Base-by-base conservation (phyloP, 2,888 invertebrate genomes). In the Latrodectus elegans region DNA sequence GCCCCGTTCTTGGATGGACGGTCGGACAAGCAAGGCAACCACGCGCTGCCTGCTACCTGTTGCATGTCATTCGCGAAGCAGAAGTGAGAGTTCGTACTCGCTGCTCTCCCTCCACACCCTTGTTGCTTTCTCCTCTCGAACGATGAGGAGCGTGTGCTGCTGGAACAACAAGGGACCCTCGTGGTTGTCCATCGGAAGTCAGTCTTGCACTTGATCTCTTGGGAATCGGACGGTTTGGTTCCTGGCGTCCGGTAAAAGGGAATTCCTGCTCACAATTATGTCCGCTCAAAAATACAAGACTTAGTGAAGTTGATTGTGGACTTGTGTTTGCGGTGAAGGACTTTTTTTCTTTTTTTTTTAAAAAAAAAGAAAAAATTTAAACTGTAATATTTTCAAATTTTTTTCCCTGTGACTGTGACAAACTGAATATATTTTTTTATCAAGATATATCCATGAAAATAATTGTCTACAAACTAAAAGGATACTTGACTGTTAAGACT, bases 111-210 rank as follows among this genome's bases (percentile, higher is more conserved):
- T 64, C 71, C 84, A 75, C 77, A 76, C 71, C 84, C 84, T 72
- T n/a, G 67, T 38, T 53, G 52, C 71, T 77, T 76, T 84, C 77
- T 65, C 76, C 64, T 64, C 60, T 51, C 17, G 22, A 17, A 26
- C 53, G 52, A 49, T 70, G 77, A 22, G 38, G 80, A 52, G 17
- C 15, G 73, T 49, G 74, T 52, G 77, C n/a, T 74, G 77, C n/a
- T 78, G 67, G 78, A 11, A 49, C 49, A 10, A 51, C 71, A 38
- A 22, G 51, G 76, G 75, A 55, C 53, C 26, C 68, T 68, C 26
- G 64, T 49, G 76, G 53, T 52, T 73, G 80, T 72, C 81, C 86
- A 67, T 81, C 86, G 86, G 85, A 86, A 86, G 80, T 86, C 80
- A 86, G 79, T 79, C 72, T 73, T 81, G 67, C 52, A 75, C 82